Conservation (phyloP, 2,888 invertebrate species). For the Caenorhabditis zanzibari region DNA sequence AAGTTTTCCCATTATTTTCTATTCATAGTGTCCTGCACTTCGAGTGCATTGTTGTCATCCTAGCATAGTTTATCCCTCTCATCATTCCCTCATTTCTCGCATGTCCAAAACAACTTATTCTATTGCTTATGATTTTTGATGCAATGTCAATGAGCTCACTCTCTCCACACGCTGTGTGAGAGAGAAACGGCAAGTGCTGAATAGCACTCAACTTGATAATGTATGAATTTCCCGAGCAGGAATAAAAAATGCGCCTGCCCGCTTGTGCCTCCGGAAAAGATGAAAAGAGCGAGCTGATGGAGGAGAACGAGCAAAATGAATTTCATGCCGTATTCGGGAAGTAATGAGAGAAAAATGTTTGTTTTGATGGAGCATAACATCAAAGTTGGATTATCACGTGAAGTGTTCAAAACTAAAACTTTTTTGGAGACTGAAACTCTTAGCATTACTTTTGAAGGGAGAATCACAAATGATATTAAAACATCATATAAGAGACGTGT, state of each 20-base stretch:
- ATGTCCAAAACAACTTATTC: neutral
- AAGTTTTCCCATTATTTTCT: conserved; percentile 4
- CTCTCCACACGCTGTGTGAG: neutral
- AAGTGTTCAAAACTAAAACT: too few relatives aligned
- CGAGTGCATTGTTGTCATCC: neutral
- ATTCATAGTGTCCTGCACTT: neutral
- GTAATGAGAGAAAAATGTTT: neutral
- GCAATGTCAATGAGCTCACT: conserved; percentile 19
- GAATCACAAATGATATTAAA: too few relatives aligned
- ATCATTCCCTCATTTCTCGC: neutral
- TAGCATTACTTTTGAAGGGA: too few relatives aligned
- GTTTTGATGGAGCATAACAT: neutral
- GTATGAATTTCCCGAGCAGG: conserved; percentile 31
- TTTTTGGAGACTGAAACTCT: too few relatives aligned
- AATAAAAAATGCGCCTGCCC: conserved; percentile 15
- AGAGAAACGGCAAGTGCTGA: conserved; percentile 13
- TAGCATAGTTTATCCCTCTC: neutral
- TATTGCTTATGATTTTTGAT: conserved; percentile 29
- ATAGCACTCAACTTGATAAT: conserved; percentile 36
- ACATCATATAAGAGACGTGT: too few relatives aligned
- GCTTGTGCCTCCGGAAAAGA: neutral
- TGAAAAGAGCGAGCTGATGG: neutral
- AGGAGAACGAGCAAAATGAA: neutral
- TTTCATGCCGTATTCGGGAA: neutral
- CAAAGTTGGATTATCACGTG: too few relatives aligned